A percentile compares a stretch with the other conserved stretches of the same genome.
Evolutionary conservation across 2,113 vertebrate genomes (phyloP).

Genomic region (Bambusicola thoracicus): DNA sequence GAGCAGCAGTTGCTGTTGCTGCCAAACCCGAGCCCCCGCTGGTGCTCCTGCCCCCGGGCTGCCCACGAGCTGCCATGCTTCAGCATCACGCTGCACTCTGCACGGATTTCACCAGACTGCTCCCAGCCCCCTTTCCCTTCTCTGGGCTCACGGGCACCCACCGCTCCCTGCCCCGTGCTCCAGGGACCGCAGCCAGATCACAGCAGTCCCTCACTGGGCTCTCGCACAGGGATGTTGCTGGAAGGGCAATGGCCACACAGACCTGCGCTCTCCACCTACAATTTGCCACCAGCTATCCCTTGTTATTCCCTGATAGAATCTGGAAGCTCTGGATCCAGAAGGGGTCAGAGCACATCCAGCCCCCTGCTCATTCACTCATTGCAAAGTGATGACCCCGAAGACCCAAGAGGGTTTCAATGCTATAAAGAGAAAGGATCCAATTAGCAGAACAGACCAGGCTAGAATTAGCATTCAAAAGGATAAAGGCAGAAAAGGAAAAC

Average conservation of each 20-base stretch:
- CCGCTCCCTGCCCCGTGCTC: not conserved
- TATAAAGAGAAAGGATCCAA: not conserved
- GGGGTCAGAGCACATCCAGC: not conserved
- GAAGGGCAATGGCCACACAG: not conserved
- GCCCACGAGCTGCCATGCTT: not conserved
- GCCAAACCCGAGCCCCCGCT: not conserved
- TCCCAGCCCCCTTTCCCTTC: not conserved
- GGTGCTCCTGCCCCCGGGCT: not conserved
- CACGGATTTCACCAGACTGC: not conserved
- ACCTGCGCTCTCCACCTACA: not conserved
- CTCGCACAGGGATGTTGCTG: not conserved
- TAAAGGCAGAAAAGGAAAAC: slow-evolving; percentile 10
- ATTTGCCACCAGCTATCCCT: not conserved
- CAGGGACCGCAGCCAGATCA: not conserved
- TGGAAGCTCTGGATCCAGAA: not conserved
- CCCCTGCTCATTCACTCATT: not conserved
- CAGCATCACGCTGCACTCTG: not conserved
- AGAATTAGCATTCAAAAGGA: not conserved
- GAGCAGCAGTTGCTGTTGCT: not conserved
- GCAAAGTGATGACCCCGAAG: not conserved
- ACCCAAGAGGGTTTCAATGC: not conserved
- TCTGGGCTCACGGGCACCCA: not conserved
- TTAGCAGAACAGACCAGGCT: not conserved
- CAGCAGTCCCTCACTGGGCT: not conserved
- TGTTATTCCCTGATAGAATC: too few species aligned